These are phyloP conservation scores for Microtus richardsoni DNA, from an alignment of 2,113 vertebrate species.

Conservation along the genomic window DNA sequence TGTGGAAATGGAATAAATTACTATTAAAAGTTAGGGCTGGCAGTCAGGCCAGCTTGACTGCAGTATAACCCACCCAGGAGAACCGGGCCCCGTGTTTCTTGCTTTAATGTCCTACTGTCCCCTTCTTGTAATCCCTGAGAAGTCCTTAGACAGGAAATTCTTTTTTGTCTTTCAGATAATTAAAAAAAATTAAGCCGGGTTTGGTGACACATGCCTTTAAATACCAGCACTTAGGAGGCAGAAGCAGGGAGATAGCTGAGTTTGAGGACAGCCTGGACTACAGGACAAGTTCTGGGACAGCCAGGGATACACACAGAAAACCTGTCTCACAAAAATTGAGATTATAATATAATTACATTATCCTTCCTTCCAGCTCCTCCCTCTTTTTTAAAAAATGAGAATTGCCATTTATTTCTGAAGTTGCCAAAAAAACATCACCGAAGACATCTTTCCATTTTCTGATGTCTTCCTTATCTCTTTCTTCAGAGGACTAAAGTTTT, in stretches of 20 bases:
- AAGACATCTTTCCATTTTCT: neutral
- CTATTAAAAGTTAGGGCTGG: neutral
- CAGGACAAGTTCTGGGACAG: neutral
- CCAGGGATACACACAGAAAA: neutral
- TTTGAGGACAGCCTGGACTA: neutral
- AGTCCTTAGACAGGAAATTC: neutral
- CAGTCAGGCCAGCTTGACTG: neutral
- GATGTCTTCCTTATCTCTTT: neutral
- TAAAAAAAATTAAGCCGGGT: neutral
- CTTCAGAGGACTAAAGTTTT: neutral
- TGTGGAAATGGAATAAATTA: neutral
- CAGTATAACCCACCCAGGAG: too few relatives aligned
- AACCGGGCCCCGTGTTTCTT: too few relatives aligned
- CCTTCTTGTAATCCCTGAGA: conserved; percentile 15
- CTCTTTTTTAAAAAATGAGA: neutral
- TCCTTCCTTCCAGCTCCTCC: neutral
- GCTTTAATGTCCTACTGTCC: neutral
- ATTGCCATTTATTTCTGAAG: neutral
- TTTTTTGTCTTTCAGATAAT: neutral
- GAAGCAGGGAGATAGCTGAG: neutral
- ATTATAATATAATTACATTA: neutral
- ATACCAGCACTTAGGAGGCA: neutral
- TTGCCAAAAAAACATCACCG: neutral
- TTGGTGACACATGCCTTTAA: neutral
- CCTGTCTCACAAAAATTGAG: too few relatives aligned